These are phyloP conservation scores for Acropternis orthonyx DNA, from an alignment of 2,797 vertebrate species.

Conservation along the genomic window DNA sequence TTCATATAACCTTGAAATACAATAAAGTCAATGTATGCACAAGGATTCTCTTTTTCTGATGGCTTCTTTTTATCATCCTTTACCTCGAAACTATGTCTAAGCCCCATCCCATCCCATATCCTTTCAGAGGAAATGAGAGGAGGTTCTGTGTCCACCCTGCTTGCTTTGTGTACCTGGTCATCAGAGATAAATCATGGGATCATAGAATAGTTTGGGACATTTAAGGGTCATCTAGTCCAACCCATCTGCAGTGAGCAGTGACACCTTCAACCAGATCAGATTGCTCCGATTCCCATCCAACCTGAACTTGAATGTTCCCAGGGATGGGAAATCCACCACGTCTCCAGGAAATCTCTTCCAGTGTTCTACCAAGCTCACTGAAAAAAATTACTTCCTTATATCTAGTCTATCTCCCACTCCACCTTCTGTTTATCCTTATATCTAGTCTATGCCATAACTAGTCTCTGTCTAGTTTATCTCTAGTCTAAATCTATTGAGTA, in stretches of 20 bases:
- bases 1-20: conserved; percentile 70
- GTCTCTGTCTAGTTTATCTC: not conserved
- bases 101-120: not conserved
- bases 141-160: not conserved
- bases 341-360: not conserved
- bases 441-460: not conserved
- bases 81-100: not conserved
- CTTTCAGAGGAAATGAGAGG: not conserved
- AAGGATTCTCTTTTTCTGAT: conserved; percentile 15
- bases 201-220: not conserved
- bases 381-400: not conserved
- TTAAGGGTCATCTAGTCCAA: not conserved
- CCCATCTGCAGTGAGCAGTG: not conserved
- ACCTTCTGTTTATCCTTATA: not conserved
- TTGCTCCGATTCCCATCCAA: not conserved
- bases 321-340: not conserved
- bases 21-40: conserved; percentile 64
- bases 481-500: not conserved
- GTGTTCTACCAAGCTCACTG: not conserved
- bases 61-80: not conserved
- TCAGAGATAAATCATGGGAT: not conserved
- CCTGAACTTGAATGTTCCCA: not conserved
- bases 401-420: not conserved
- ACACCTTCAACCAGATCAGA: not conserved
- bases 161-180: not conserved